These are phyloP conservation scores for Idaea dimidiata DNA, from an alignment of 2,888 invertebrate genomes.

Conservation along the genomic window DNA sequence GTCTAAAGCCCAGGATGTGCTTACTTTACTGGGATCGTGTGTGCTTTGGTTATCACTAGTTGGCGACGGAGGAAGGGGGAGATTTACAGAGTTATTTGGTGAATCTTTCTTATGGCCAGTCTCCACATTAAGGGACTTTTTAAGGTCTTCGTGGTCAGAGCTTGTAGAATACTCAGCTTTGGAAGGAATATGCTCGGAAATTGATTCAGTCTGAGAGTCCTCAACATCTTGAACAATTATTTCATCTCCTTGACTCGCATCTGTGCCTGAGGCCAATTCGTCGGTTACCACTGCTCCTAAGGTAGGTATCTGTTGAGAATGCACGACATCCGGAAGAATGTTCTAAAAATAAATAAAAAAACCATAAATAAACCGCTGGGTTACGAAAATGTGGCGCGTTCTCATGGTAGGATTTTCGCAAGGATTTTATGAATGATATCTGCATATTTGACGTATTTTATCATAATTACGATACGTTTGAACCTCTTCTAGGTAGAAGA, in stretches of 20 bases:
- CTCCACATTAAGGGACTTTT: constrained; percentile 42
- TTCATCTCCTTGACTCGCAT: constrained; percentile 40
- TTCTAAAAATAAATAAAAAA: constrained; percentile 78
- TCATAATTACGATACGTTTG: constrained; percentile 20
- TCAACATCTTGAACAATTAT: constrained; percentile 40
- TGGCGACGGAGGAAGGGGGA: constrained; percentile 42
- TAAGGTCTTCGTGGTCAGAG: constrained; percentile 45
- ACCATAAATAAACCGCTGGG: constrained; percentile 49
- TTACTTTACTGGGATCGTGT: constrained; percentile 53
- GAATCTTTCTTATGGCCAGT: constrained; percentile 40
- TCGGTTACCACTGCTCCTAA: constrained; percentile 48
- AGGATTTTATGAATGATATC: constrained; percentile 14
- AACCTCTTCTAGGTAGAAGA: constrained; percentile 32
- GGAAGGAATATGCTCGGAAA: constrained; percentile 70
- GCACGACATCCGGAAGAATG: constrained; percentile 78
- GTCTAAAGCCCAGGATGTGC: constrained; percentile 61
- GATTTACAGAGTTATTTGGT: constrained; percentile 45
- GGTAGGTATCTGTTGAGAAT: constrained; percentile 71
- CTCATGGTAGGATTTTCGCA: constrained; percentile 20
- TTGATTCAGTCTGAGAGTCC: constrained; percentile 62
- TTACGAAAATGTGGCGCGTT: constrained; percentile 23
- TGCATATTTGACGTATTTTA: constrained; percentile 3
- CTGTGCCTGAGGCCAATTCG: constrained; percentile 43
- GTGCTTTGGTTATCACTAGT: constrained; percentile 47
- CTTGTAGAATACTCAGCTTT: constrained; percentile 62